A percentile compares a stretch with the other conserved stretches of the same genome.
phyloP scores from a whole-genome alignment of 2,888 invertebrate species.

The Aproaerema taeniolella region DNA sequence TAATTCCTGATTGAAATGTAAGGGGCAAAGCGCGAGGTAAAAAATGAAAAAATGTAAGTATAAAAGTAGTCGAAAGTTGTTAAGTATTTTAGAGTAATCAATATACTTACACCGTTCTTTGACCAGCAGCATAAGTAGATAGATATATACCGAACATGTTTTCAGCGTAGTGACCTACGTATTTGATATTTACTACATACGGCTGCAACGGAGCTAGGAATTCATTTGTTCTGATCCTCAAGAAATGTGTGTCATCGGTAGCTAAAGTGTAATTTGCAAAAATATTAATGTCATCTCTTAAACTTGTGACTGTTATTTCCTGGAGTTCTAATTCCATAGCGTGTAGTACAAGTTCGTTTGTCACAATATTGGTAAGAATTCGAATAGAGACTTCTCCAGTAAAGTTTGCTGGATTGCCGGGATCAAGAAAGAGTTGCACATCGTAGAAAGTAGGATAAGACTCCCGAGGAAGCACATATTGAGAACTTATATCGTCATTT shows the following conservation, averaged over 20 bases:
- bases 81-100: no score
- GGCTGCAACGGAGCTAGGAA: constrained; percentile 42
- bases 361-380: no score
- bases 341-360: constrained; percentile 57
- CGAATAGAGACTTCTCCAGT: constrained; percentile 61
- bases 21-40: no score
- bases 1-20: no score
- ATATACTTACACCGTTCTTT: constrained; percentile 48
- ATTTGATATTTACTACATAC: constrained; percentile 75
- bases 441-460: constrained; percentile 73
- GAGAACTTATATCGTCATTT: constrained; percentile 27
- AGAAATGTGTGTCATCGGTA: constrained; percentile 60
- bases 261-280: constrained; percentile 28
- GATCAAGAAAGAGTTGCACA: constrained; percentile 63
- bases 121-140: constrained; percentile 61
- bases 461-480: constrained; percentile 72
- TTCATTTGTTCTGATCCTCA: constrained; percentile 57
- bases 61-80: no score
- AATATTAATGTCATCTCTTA: constrained; percentile 23
- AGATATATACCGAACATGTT: constrained; percentile 81
- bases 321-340: constrained; percentile 59
- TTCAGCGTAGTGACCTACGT: constrained; percentile 72
- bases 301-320: constrained; percentile 30
- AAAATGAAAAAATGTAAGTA: no score
- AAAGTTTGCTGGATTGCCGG: constrained; percentile 55